Percentiles rank a stretch among this genome's conserved stretches.
These are phyloP conservation scores for Ambastaia sidthimunki DNA, from an alignment of 2,797 vertebrate genomes.

Conservation along the genomic window DNA sequence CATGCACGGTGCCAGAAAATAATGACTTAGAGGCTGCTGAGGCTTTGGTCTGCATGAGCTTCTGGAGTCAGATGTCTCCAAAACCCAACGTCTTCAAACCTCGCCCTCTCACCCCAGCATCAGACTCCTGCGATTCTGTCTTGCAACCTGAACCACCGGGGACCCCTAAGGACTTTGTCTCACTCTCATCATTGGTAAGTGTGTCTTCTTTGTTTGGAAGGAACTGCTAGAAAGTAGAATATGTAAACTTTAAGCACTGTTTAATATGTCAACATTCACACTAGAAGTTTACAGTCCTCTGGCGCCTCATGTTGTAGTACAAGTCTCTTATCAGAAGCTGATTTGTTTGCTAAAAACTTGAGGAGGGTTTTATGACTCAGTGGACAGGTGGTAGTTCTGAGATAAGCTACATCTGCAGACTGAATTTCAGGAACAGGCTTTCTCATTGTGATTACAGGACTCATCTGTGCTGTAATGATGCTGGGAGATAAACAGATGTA, in stretches of 20 bases:
- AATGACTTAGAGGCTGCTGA: conserved; percentile 95
- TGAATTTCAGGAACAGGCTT: conserved; percentile 64
- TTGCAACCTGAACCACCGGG: conserved; percentile 76
- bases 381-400: conserved; percentile 54
- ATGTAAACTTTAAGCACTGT: conserved; percentile 24
- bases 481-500: conserved; percentile 37
- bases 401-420: conserved; percentile 56
- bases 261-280: conserved; percentile 49
- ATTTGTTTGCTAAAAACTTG: conserved; percentile 57
- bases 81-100: conserved; percentile 77
- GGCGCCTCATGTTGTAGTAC: conserved; percentile 1
- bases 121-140: conserved; percentile 91
- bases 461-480: conserved; percentile 20
- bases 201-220: neutral
- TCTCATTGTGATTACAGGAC: conserved; percentile 33
- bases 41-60: conserved; percentile 96
- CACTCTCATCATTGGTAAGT: conserved; percentile 92
- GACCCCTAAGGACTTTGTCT: conserved; percentile 86
- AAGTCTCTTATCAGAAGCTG: conserved; percentile 32
- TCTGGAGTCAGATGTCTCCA: conserved; percentile 88
- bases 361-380: conserved; percentile 56
- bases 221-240: conserved; percentile 11
- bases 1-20: conserved; percentile 84
- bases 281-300: neutral
- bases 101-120: conserved; percentile 93